Base-by-base conservation (phyloP, 2,113 vertebrate species). In the Abramis brama region DNA sequence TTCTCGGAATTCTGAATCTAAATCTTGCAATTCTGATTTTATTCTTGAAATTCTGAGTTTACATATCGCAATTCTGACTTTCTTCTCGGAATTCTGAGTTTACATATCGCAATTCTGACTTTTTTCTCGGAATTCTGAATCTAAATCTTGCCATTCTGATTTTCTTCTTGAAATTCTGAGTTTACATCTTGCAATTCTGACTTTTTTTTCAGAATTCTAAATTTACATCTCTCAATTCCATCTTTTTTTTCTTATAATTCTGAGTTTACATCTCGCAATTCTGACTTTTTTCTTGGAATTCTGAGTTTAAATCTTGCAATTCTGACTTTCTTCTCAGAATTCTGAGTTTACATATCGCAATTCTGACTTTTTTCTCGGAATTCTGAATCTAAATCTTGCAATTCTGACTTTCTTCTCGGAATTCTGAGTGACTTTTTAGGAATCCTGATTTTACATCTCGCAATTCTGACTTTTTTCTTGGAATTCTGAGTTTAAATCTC, bases 101-200 rank as follows among this genome's bases (percentile, higher is more conserved):
- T 57, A 19, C 6, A 57, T 57, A 4, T 57, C 17, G 13, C 15
- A 59, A 59, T 59, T 59, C 1, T 23, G 5, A 21, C 19, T 59
- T 1, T 6, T 0, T 59, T 59, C 17, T 23, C 0, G 0, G 0
- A 59, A 59, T 59, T 21, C 2, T 23, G 5, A 59, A 6, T 57
- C 23, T 2, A 21, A 0, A 57, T 57, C 0, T 21, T 0, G 5
- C 1, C 23, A 57, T 57, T 21, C 0, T 6, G 19, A 57, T 1
- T 19, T 0, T 55, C 6, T 57, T 57, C 15, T 57, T 1, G 5
- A 0, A 57, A 57, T 23, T 23, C 0, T 19, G 1, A 8, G 6
- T 57, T 57, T 21, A 23, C 6, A 19, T 57, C 2, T 7, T 0
- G 6, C 55, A 59, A 59, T 59, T 59, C 19, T 7, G 5, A 23